Base-by-base conservation (phyloP, 2,888 invertebrate species). In the Xanthostigma xanthostigma region DNA sequence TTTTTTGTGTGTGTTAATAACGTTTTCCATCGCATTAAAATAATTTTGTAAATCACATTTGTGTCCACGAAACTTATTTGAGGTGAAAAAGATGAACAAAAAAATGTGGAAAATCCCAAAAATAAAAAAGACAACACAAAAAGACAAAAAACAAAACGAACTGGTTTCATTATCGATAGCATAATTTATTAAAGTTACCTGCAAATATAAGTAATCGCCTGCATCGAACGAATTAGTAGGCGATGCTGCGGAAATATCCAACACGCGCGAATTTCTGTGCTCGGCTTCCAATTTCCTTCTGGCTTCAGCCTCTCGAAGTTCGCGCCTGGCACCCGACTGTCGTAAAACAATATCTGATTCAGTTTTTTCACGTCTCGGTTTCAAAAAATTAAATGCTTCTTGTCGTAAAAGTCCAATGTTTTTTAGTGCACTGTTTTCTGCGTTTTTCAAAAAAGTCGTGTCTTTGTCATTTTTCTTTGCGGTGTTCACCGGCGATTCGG, bases 341-440 rank as follows among this genome's bases (percentile, higher is more conserved):
- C 83, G 75, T 63, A 85, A 76, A 59, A 86, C 81, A 64, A 89
- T 87, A 67, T 87, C 86, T 52, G 87, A 88, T 71, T 90, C 89
- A 62, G 89, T 90, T 73, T 88, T 88, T 76, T 90, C 89, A 60
- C 89, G 75, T 60, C 89, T 76, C 45, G 85, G 86, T 60, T 76
- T 75, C 57, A 80, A 64, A 55, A 77, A 69, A 60, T 68, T 67
- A 57, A 59, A 64, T 60, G 60, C 57, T 46, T 59, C 56, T 49
- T 60, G 55, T 41, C 54, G 48, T 45, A 57, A 50, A 45, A 57
- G 41, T 17, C 55, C 57, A 17, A 55, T 54, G 46, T 47, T 51
- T 38, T 51, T 71, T 12, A 68, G 67, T 27, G 53, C 49, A 46
- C 49, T 53, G 17, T 52, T 51, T 44, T 52, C 50, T 40, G 71